Base-by-base conservation (phyloP, 2,797 vertebrate species). In the Poliocrania exsul region DNA sequence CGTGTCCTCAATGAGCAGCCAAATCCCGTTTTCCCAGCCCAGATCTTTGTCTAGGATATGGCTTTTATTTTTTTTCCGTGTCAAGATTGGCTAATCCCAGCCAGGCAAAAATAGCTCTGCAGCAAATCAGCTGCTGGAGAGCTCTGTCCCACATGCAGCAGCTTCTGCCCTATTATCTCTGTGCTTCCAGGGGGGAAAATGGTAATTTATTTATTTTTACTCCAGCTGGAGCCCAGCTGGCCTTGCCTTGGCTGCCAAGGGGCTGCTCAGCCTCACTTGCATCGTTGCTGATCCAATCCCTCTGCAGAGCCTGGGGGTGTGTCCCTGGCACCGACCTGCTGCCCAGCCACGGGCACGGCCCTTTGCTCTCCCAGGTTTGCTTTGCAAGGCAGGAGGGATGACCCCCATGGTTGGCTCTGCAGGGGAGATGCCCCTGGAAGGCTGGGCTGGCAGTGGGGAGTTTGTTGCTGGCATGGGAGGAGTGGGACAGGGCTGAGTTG, bases 71-170 rank as follows among this genome's bases (percentile, higher is more conserved):
- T 28, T 50, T 13, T 14, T 19, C 54, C 31, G 26, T 62, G 46
- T 84, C 74, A 80, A 88, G 90, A 78, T 44, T 61, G 79, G 66
- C 83, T 95, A 81, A 87, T 93, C 53, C 62, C 79, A 82, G 88
- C 65, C 81, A 53, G 92, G 90, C 91, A 90, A 93, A 95, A 96
- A 93, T 92, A 93, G 81, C 89, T 93, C 26, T 91, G 93, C 95
- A 85, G 94, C 90, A 92, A 88, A 75, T 84, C 61, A 13, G 56
- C 90, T 72, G 74, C 90, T 33, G 12, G 82, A 60, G 92, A 93
- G 92, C 81, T 11, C 58, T 93, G 94, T 75, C 86, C 90, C 86
- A 89, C 75, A 81, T 80, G 86, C 81, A 86, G 95, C 93, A 67
- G 90, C 56, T 38, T 20, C 73, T 93, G 92, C 54, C 90, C 86